Conservation (phyloP, 2,888 invertebrate genomes). For the Scaptomyza caliginosa region DNA sequence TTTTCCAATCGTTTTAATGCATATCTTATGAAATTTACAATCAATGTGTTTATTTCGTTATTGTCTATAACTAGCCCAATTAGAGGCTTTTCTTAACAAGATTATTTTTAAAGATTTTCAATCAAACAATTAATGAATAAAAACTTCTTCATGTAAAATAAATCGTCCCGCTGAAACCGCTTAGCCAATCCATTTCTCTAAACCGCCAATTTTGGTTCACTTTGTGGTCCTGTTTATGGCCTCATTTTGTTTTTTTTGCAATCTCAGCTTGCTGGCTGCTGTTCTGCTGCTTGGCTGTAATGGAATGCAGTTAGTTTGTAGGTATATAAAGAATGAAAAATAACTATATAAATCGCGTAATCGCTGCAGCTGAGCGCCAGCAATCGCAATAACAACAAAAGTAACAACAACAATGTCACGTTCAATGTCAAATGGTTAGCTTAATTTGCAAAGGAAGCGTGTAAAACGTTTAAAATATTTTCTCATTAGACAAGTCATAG, state of each 20-base stretch:
- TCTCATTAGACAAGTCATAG: slow-evolving; percentile 69
- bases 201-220: slow-evolving; percentile 2
- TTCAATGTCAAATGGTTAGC: slow-evolving; percentile 72
- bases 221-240: slow-evolving; percentile 50
- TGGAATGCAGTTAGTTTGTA: slow-evolving; percentile 47
- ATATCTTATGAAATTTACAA: background rate
- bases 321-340: slow-evolving; percentile 2
- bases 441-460: slow-evolving; percentile 77
- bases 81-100: too few species aligned
- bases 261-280: slow-evolving; percentile 7
- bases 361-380: slow-evolving; percentile 60
- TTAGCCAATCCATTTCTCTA: too few species aligned
- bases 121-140: too few species aligned
- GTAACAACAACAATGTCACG: slow-evolving; percentile 75
- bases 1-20: background rate
- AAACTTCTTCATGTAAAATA: too few species aligned
- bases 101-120: too few species aligned
- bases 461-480: slow-evolving; percentile 77
- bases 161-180: too few species aligned
- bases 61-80: too few species aligned
- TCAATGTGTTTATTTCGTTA: too few species aligned
- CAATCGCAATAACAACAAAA: slow-evolving; percentile 31
- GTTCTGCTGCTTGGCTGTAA: slow-evolving; percentile 20
- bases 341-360: slow-evolving; percentile 66
- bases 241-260: slow-evolving; percentile 13